Conservation (phyloP, 2,797 vertebrate genomes). For the Coracias cyanogaster region DNA sequence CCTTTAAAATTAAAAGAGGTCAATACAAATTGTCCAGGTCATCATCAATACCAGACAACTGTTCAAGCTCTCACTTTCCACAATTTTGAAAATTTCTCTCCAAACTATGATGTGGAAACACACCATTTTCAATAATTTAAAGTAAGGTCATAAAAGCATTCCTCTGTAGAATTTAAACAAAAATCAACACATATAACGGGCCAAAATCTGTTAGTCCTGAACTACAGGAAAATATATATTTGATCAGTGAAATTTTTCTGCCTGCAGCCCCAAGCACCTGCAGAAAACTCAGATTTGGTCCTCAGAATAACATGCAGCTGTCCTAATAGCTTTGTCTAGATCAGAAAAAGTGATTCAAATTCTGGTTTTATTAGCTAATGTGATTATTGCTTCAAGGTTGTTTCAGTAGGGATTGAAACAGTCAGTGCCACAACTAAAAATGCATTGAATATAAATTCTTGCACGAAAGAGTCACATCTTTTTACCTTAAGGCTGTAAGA, state of each 20-base stretch:
- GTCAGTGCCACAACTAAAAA: background rate
- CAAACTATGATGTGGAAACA: background rate
- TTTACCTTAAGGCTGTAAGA: background rate
- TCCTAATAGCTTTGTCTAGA: background rate
- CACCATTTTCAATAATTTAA: background rate
- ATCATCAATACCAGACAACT: background rate
- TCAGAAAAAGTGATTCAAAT: background rate
- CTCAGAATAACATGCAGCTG: background rate
- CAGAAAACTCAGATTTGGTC: background rate
- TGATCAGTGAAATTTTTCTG: background rate
- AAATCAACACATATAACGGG: background rate
- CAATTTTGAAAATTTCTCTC: background rate
- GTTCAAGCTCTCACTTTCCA: background rate
- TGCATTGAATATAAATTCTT: background rate
- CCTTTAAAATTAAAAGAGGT: constrained; percentile 5
- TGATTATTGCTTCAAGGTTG: background rate
- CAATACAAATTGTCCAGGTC: background rate
- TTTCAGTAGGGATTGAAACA: background rate
- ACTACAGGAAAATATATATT: background rate
- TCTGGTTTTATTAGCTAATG: background rate
- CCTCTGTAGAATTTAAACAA: background rate
- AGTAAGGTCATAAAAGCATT: background rate
- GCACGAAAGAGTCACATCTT: background rate
- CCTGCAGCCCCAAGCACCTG: background rate
- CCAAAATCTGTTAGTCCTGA: background rate